Evolutionary conservation across 2,797 vertebrate genomes (phyloP), one percentile per base, ranked within the genome.

Genomic region (Siniperca scherzeri): DNA sequence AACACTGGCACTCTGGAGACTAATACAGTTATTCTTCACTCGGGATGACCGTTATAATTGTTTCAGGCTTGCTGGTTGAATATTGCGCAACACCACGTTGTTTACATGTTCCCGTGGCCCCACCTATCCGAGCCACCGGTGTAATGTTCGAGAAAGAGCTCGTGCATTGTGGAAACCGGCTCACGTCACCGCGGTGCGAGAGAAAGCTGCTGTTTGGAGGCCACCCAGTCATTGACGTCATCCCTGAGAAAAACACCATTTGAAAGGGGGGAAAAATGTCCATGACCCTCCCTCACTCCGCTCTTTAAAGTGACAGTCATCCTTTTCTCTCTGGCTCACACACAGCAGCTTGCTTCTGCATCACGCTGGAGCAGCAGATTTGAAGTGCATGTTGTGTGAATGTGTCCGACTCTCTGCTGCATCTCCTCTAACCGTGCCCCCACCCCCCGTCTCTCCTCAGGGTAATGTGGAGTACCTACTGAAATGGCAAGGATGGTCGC

Each of bases 401-500:
- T 68, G 73, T 80, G 52, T 25, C 30, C 40, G 5, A 21, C 64
- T 80, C 27, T 61, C 19, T 65, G 68, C 66, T 56, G 50, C 44
- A 56, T 44, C 73, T 56, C 12, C 55, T 55, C 71, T 88, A 60
- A 84, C n/a, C 27, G 11, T 50, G 17, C n/a, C 21, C 33, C n/a
- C 64, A 7, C 82, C 27, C 27, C 21, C 7, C 50, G 7, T 73
- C 0, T 81, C 22, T 83, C 67, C 85, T 57, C 90, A 99, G 98
- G 98, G 98, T 86, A 97, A 98, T 92, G 98, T 99, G 91, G 98
- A 99, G 85, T 99, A 99, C 86, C 96, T 99, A 75, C 96, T 99
- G 93, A 99, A 99, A 92, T 99, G 98, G 98, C 98, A 99, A 92
- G 98, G 98, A 96, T 99, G 98, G 98, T 95, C 98, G 57, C 97